phyloP scores from a whole-genome alignment of 2,113 vertebrate genomes.

The Gallinago jamesoni region DNA sequence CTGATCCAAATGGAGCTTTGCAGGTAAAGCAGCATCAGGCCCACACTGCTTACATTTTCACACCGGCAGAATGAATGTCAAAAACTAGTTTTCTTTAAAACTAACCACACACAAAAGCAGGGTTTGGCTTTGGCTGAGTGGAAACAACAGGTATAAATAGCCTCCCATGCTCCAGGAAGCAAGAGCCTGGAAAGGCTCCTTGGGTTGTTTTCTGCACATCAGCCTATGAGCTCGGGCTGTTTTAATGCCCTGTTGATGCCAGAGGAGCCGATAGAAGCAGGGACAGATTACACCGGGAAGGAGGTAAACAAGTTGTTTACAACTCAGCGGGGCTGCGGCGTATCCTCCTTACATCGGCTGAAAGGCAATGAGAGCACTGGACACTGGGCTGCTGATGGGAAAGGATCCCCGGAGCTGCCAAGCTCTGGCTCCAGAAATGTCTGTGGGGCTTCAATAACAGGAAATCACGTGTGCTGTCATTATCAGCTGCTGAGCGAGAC shows the following conservation, averaged over 20 bases:
- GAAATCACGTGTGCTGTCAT: constrained; percentile 61
- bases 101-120: not conserved
- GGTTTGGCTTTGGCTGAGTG: not conserved
- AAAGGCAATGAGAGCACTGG: not conserved
- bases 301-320: constrained; percentile 59
- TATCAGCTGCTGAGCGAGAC: constrained; percentile 66
- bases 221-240: constrained; percentile 25
- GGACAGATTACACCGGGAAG: constrained; percentile 27
- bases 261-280: constrained; percentile 24
- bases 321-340: not conserved
- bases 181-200: not conserved
- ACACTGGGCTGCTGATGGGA: constrained; percentile 14
- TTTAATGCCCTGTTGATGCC: constrained; percentile 53
- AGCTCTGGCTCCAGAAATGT: constrained; percentile 44
- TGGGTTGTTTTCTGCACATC: constrained; percentile 19
- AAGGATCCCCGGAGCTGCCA: constrained; percentile 3
- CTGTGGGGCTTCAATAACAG: constrained; percentile 53
- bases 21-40: not conserved
- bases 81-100: constrained; percentile 12
- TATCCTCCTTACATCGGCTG: constrained; percentile 11
- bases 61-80: not conserved
- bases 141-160: constrained; percentile 36
- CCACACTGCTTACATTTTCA: not conserved
- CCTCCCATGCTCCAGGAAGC: not conserved
- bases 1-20: not conserved